Conservation (phyloP, 2,797 vertebrate species). For the Sciurus vulgaris region DNA sequence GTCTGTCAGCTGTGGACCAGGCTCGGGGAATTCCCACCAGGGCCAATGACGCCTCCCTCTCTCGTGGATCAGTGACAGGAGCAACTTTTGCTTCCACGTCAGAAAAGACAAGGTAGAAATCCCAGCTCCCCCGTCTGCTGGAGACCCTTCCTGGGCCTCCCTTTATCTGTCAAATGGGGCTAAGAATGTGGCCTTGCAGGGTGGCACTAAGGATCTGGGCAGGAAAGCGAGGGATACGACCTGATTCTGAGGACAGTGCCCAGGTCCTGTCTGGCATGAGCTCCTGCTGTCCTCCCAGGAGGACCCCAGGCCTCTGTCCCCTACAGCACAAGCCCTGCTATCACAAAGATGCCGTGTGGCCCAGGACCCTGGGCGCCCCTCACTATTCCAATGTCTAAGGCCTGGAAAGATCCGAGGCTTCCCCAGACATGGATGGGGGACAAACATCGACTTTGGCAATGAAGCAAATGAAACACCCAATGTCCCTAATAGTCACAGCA, state of each 20-base stretch:
- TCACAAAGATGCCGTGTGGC: too few relatives aligned
- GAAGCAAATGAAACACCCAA: background rate
- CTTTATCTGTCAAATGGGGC: background rate
- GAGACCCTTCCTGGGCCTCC: background rate
- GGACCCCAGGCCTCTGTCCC: background rate
- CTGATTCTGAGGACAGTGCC: background rate
- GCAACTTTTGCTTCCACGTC: background rate
- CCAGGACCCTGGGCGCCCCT: background rate
- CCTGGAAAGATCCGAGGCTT: background rate
- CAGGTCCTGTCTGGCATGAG: background rate
- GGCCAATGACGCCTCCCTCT: background rate
- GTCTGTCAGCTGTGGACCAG: background rate
- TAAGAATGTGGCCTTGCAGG: background rate
- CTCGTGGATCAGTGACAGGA: rapidly evolving
- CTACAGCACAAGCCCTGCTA: background rate
- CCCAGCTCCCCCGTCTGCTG: background rate
- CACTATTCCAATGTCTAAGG: background rate
- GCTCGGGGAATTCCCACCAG: background rate
- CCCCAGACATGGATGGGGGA: too few relatives aligned
- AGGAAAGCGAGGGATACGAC: background rate
- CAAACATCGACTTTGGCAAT: background rate
- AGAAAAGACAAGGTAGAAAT: background rate
- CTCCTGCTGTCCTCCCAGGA: too few relatives aligned
- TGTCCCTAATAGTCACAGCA: background rate
- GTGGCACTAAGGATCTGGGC: background rate